phyloP scores from a whole-genome alignment of 1,140 invertebrate genomes.

The Trialeurodes vaporariorum region DNA sequence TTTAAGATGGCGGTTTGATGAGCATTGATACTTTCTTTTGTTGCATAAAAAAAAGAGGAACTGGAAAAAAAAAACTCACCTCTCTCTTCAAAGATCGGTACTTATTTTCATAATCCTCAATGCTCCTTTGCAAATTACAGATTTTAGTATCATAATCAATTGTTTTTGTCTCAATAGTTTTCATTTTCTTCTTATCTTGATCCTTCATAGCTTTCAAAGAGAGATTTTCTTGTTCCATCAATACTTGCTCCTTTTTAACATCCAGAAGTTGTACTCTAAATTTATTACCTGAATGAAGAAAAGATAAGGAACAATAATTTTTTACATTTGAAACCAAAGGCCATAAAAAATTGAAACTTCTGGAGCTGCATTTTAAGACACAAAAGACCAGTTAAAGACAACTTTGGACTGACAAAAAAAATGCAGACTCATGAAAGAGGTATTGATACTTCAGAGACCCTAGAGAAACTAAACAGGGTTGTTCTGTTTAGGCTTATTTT shows the following conservation, averaged over 20 bases:
- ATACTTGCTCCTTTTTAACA: constrained; percentile 52
- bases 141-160: background rate
- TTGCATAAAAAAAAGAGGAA: too few relatives aligned
- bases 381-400: too few relatives aligned
- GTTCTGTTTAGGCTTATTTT: too few relatives aligned
- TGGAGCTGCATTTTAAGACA: too few relatives aligned
- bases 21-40: too few relatives aligned
- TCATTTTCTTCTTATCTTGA: constrained; percentile 44
- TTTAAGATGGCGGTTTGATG: too few relatives aligned
- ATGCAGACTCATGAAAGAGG: background rate
- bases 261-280: constrained; percentile 48
- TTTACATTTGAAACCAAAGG: background rate
- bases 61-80: too few relatives aligned
- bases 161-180: constrained; percentile 13
- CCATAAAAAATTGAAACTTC: too few relatives aligned
- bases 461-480: too few relatives aligned
- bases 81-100: constrained; percentile 37
- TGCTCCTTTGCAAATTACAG: constrained; percentile 30
- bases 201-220: constrained; percentile 46
- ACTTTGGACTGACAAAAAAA: too few relatives aligned
- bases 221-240: constrained; percentile 48
- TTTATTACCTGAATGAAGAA: constrained; percentile 31
- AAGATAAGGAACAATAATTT: background rate
- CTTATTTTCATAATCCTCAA: constrained; percentile 38
- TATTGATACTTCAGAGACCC: too few relatives aligned